Conservation (phyloP, 1,140 invertebrate species). For the Sycophaga agraensis region DNA sequence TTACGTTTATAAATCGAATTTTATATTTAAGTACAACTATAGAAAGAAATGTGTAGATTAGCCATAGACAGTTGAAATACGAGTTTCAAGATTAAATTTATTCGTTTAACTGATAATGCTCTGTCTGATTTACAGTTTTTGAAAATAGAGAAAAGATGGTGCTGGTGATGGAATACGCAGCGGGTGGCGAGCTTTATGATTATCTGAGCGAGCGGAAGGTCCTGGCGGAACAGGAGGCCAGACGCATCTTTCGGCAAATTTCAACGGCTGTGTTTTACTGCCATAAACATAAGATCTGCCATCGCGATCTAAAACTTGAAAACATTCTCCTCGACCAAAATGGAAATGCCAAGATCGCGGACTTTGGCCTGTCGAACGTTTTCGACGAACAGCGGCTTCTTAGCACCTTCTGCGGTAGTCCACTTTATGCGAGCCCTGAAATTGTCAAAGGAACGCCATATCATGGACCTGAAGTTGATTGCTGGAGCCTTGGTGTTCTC, state of each 20-base stretch:
- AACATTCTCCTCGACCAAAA: slow-evolving; percentile 96
- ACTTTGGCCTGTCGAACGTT: slow-evolving; percentile 98
- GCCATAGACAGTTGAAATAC: not conserved
- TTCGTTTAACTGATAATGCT: too few species aligned
- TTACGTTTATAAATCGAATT: too few species aligned
- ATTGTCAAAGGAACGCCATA: slow-evolving; percentile 98
- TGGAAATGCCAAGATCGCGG: slow-evolving; percentile 97
- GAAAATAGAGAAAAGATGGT: slow-evolving; percentile 99
- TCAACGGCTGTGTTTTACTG: slow-evolving; percentile 97
- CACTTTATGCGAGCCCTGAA: slow-evolving; percentile 97
- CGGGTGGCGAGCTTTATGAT: slow-evolving; percentile 97
- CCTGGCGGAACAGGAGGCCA: slow-evolving; percentile 87
- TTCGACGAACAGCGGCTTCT: slow-evolving; percentile 88
- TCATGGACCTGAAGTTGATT: slow-evolving; percentile 92
- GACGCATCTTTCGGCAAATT: slow-evolving; percentile 96
- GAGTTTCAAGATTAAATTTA: not conserved
- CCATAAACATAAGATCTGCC: slow-evolving; percentile 98
- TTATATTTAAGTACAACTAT: too few species aligned
- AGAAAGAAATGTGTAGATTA: too few species aligned
- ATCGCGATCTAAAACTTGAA: slow-evolving; percentile 97
- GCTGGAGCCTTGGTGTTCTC: slow-evolving; percentile 96
- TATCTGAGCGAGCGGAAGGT: slow-evolving; percentile 93
- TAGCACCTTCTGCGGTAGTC: slow-evolving; percentile 96
- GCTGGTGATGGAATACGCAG: slow-evolving; percentile 98
- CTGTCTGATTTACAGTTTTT: too few species aligned